phyloP scores from a whole-genome alignment of 2,888 invertebrate species.

The Pachydiplax longipennis region DNA sequence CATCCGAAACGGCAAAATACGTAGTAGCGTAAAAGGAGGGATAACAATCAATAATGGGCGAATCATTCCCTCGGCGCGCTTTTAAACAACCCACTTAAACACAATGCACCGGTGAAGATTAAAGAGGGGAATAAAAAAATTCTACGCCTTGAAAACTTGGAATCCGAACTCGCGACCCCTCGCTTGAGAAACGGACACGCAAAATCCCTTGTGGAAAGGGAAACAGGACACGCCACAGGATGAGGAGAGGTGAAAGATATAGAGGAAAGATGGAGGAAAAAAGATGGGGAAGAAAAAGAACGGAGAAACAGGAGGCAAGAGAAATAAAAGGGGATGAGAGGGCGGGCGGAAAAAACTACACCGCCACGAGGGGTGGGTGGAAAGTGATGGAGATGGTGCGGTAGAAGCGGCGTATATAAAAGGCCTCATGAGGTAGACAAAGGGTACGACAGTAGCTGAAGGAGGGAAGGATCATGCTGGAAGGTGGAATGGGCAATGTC shows the following conservation, averaged over 20 bases:
- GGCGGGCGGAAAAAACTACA: conserved; percentile 1
- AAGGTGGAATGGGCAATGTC: conserved; percentile 28
- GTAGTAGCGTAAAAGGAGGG: not conserved
- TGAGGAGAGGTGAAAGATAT: not conserved
- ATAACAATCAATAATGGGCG: not conserved
- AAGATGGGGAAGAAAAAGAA: not conserved
- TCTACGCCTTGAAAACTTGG: not conserved
- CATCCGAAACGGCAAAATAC: not conserved
- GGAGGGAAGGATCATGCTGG: conserved; percentile 2
- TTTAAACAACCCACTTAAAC: not conserved
- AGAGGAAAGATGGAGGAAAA: not conserved
- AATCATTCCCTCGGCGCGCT: not conserved
- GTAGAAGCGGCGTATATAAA: conserved; percentile 26
- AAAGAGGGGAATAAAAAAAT: not conserved
- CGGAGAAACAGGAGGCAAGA: not conserved
- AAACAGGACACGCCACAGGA: not conserved
- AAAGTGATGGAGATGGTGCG: not conserved
- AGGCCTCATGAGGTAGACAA: conserved; percentile 3
- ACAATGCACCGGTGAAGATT: not conserved
- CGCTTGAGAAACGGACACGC: not conserved
- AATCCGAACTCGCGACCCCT: not conserved
- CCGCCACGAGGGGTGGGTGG: not conserved
- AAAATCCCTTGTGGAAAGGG: not conserved
- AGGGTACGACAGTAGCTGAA: conserved; percentile 34
- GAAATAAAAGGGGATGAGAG: not conserved